Percentiles rank a stretch among this genome's conserved stretches.
Conservation (phyloP, 2,888 invertebrate species). For the Athalia rosae region DNA sequence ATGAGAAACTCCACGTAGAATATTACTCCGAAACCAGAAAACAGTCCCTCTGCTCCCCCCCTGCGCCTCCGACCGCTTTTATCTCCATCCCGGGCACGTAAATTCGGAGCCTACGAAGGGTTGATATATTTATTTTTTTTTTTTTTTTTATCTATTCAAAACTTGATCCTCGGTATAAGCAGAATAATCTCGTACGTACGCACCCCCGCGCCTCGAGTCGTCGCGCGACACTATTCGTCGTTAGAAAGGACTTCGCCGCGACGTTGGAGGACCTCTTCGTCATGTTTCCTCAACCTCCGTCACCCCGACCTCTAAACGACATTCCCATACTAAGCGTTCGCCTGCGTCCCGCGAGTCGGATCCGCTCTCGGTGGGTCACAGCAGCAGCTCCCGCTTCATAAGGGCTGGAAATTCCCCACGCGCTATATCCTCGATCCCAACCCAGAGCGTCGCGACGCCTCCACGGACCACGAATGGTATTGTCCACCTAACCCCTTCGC, state of each 20-base stretch:
- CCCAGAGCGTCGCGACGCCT: not conserved
- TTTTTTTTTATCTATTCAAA: not conserved
- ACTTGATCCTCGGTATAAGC: too few relatives aligned
- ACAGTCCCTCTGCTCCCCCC: slow-evolving; percentile 38
- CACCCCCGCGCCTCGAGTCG: too few relatives aligned
- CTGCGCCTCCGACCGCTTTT: slow-evolving; percentile 29
- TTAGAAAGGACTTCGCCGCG: slow-evolving; percentile 3
- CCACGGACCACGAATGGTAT: slow-evolving; percentile 34
- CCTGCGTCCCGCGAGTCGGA: not conserved
- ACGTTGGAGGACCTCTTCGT: slow-evolving; percentile 12
- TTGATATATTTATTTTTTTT: too few relatives aligned
- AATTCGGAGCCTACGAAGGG: slow-evolving; percentile 39
- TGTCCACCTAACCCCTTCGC: slow-evolving; percentile 12
- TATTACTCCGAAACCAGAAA: slow-evolving; percentile 40
- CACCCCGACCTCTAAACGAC: slow-evolving; percentile 12
- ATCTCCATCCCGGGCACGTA: slow-evolving; percentile 48
- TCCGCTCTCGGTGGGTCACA: slow-evolving; percentile 23
- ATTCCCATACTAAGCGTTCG: slow-evolving; percentile 10
- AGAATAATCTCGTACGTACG: too few relatives aligned
- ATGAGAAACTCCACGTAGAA: slow-evolving; percentile 20
- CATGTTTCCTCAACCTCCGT: not conserved
- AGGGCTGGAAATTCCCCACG: slow-evolving; percentile 36
- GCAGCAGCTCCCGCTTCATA: not conserved
- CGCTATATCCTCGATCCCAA: not conserved
- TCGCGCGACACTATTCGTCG: not conserved